phyloP scores from a whole-genome alignment of 2,797 vertebrate species.

The Fundulus diaphanus region DNA sequence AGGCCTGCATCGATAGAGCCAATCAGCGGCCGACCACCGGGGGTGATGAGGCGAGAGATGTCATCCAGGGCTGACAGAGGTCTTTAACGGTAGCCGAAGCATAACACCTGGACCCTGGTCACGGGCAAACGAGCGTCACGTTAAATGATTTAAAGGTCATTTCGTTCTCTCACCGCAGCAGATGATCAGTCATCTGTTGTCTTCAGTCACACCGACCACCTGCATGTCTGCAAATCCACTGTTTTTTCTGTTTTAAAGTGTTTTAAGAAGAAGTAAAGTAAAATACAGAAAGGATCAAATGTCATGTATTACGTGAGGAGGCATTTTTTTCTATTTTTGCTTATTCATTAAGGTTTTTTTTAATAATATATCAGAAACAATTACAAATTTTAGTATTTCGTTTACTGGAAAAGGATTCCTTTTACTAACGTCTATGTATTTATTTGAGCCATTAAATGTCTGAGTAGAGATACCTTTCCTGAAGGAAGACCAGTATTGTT shows the following conservation, averaged over 20 bases:
- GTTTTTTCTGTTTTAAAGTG: not conserved
- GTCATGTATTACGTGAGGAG: not conserved
- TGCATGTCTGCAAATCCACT: not conserved
- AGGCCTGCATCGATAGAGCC: slow-evolving; percentile 13
- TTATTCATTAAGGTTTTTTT: not conserved
- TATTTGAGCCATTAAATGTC: too few relatives aligned
- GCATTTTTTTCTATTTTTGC: not conserved
- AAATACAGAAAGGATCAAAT: not conserved
- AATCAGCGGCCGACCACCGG: slow-evolving; percentile 22
- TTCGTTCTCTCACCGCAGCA: not conserved
- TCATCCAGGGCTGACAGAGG: not conserved
- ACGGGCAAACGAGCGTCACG: not conserved
- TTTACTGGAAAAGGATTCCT: too few relatives aligned
- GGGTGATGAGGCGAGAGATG: not conserved
- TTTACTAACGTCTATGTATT: too few relatives aligned
- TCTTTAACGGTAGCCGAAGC: not conserved
- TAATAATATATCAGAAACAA: not conserved
- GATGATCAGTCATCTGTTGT: not conserved
- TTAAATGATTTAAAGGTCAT: slow-evolving; percentile 1
- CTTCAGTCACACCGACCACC: not conserved
- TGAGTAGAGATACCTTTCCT: too few relatives aligned
- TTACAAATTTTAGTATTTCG: not conserved
- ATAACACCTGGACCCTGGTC: slow-evolving; percentile 5
- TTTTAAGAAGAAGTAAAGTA: not conserved
- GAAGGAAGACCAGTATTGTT: too few relatives aligned